Base-by-base conservation (phyloP, 64 coral and sea anemone species). In the Cladopsammia gracilis region DNA sequence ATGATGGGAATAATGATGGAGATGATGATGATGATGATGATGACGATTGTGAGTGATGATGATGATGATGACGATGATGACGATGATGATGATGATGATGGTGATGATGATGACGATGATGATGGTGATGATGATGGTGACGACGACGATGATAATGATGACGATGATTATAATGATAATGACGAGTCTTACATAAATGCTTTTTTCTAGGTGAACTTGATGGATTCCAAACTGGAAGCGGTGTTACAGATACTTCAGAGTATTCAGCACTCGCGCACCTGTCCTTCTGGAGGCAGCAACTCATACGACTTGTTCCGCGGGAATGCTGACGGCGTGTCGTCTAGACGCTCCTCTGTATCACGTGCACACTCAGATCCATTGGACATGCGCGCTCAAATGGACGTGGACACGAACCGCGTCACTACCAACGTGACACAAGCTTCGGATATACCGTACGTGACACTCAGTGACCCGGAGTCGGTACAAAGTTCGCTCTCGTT, bases 361-460 rank as follows among this genome's bases (percentile, higher is more conserved):
- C 80, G 80, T 15, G 80, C 80, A 46, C 80, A 83, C 48, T 83
- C 80, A 0, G 80, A 83, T 49, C 80, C 80, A 5, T 49, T 83
- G 45, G 80, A 83, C 19, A 43, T 83, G 15, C 25, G 80, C 4
- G 48, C 80, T 5, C 80, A 83, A 66, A 65, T 67, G 3, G 26
- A 9, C 20, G 7, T 48, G 22, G 74, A 24, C 6, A 22, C 47
- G 3, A 48, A 77, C 22, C 8, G 20, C 43, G 18, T 66, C 48
- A 83, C 61, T 51, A 49, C 60, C 15, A 44, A 83, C 61, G 80
- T 62, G 80, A 11, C 62, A 15, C 34, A 45, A 7, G 22, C 5
- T 47, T 67, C 80, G 2, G 80, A 83, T 9, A 83, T 83, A 48
- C 80, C 80, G 48, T 83, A 16, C 60, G 80, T 83, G 80, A 83